Evolutionary conservation across 2,888 invertebrate genomes (phyloP).

Genomic region (Mantis religiosa): DNA sequence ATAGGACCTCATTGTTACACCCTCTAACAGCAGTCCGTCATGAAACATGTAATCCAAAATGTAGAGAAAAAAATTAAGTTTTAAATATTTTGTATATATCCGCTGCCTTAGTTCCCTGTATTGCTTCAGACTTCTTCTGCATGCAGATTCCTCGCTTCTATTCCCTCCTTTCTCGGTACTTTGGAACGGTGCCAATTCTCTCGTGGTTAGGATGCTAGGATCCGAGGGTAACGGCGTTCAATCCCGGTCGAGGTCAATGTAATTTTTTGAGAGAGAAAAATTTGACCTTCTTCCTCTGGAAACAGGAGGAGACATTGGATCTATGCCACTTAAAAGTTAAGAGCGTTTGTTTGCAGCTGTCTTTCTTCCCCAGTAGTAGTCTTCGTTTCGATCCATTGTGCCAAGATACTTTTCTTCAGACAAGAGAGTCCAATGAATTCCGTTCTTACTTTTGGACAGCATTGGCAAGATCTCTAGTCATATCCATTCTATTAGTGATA

Average conservation of each 20-base stretch:
- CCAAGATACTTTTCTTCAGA: no score
- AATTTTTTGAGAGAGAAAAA: not conserved
- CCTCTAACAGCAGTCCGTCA: not conserved
- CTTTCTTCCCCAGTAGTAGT: not conserved
- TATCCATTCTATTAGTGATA: no score
- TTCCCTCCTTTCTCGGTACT: not conserved
- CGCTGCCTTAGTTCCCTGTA: not conserved
- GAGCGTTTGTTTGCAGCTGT: not conserved
- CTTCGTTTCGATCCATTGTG: not conserved
- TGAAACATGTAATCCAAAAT: not conserved
- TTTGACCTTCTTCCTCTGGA: not conserved
- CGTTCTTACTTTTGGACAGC: no score
- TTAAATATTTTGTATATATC: no score
- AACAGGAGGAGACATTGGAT: not conserved
- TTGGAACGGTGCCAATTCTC: not conserved
- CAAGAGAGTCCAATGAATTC: no score
- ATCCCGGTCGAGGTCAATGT: not conserved
- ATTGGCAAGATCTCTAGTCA: no score
- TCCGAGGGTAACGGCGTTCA: not conserved
- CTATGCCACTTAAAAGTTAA: not conserved
- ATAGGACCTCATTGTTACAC: not conserved
- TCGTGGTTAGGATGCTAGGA: not conserved
- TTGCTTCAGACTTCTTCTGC: not conserved
- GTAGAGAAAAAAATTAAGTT: no score
- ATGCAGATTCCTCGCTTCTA: no score